Percentiles rank a stretch among this genome's conserved stretches.
These are phyloP conservation scores for Myopa tessellatipennis DNA, from an alignment of 2,888 invertebrate genomes.

Conservation along the genomic window DNA sequence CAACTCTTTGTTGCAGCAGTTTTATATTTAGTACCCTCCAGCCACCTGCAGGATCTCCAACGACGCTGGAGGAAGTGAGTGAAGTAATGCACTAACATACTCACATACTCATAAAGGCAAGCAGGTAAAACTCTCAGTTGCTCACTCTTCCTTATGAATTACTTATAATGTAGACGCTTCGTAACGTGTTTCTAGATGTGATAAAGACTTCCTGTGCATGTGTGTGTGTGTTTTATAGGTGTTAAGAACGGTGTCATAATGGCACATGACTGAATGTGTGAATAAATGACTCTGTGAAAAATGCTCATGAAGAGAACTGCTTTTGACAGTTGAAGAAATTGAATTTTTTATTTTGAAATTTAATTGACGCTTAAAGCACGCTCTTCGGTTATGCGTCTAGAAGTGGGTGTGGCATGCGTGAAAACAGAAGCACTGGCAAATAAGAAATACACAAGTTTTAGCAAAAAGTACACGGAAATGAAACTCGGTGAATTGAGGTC, in stretches of 20 bases:
- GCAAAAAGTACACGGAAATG: background rate
- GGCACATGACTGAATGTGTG: background rate
- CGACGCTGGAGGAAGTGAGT: background rate
- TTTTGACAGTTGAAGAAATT: conserved; percentile 52
- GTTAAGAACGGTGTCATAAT: conserved; percentile 8
- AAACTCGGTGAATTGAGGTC: background rate
- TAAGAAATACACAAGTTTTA: background rate
- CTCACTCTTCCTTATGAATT: background rate
- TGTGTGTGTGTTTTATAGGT: background rate
- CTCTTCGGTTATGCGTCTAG: background rate
- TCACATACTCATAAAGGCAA: background rate
- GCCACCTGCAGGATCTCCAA: background rate
- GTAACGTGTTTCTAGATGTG: background rate
- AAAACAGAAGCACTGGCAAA: background rate
- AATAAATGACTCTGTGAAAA: background rate
- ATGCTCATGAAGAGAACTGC: too few species aligned
- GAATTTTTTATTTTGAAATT: conserved; percentile 55
- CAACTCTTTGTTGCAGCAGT: too few species aligned
- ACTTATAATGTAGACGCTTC: background rate
- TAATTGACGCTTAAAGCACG: conserved; percentile 49
- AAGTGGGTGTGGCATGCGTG: background rate
- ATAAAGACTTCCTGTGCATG: background rate
- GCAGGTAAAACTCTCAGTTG: background rate
- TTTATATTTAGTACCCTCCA: too few species aligned
- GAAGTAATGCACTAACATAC: background rate